Evolutionary conservation across 2,797 vertebrate species (phyloP), one percentile per base, ranked within the genome.

Genomic region (Acanthis flammea): DNA sequence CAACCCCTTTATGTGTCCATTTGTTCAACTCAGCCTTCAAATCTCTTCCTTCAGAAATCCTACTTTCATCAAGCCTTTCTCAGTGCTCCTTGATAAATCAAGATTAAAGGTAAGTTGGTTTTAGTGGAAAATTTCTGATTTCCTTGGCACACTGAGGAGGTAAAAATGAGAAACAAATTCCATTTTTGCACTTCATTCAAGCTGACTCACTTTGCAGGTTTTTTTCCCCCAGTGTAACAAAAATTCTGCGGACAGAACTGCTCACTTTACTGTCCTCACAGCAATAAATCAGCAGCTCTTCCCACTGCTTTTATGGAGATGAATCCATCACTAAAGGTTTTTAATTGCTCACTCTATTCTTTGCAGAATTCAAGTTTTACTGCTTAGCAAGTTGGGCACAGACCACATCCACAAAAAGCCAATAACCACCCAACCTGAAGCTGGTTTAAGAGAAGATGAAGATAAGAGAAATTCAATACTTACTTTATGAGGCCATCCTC

Each of bases 401-500:
- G 25, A n/a, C 19, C 62, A 42, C 24, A 39, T 31, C 24, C 78
- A 86, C 65, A 66, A 28, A 84, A 53, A 66, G 31, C 25, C 41
- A 58, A 7, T 9, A 85, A 86, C 25, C 16, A 74, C 12, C 30
- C 51, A 68, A 23, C 14, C 45, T 45, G 75, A 85, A 84, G 62
- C 5, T 28, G 19, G 37, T 51, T 53, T 75, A 83, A 75, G 27
- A 41, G 30, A 14, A 77, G 48, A 71, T 9, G 14, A 21, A 86
- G 60, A 53, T 28, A 72, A 76, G 0, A 37, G 31, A 79, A 94
- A 63, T 61, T 19, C 39, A 76, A 73, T 33, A 97, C 99, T 98
- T 98, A 99, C 99, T 99, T 99, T 95, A 99, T 99, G 97, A 99
- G 96, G 90, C 99, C 99, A 98, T 99, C 99, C 93, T 99, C 99